Evolutionary conservation across 2,797 vertebrate species (phyloP).

Genomic region (Poecilia velifera): DNA sequence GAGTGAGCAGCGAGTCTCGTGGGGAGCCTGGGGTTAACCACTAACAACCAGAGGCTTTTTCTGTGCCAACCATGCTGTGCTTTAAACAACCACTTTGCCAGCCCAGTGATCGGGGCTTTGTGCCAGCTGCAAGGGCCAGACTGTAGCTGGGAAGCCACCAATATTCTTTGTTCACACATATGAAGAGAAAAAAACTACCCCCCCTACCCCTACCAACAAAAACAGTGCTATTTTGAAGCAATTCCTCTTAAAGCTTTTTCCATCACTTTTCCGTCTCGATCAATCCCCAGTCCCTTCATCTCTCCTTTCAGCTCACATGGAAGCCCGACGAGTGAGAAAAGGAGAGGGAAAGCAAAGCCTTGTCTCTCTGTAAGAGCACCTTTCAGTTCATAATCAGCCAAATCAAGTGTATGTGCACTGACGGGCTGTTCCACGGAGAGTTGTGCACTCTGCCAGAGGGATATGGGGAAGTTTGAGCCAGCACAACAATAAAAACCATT

Average conservation of each 20-base stretch:
- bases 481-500: slow-evolving; percentile 73
- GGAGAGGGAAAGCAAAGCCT: slow-evolving; percentile 43
- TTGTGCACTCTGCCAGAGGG: slow-evolving; percentile 55
- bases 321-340: slow-evolving; percentile 32
- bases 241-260: slow-evolving; percentile 39
- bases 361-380: slow-evolving; percentile 45
- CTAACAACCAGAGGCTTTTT: slow-evolving; percentile 69
- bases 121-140: slow-evolving; percentile 62
- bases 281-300: slow-evolving; percentile 49
- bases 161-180: slow-evolving; percentile 72
- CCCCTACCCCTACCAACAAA: slow-evolving; percentile 15
- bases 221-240: slow-evolving; percentile 57
- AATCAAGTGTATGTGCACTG: slow-evolving; percentile 65
- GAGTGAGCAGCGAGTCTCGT: slow-evolving; percentile 49
- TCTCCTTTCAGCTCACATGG: slow-evolving; percentile 45
- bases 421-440: slow-evolving; percentile 59
- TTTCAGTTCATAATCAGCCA: slow-evolving; percentile 64
- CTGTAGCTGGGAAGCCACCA: slow-evolving; percentile 58
- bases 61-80: slow-evolving; percentile 61
- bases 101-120: slow-evolving; percentile 59
- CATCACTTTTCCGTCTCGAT: slow-evolving; percentile 36
- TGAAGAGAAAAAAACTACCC: slow-evolving; percentile 48
- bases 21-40: slow-evolving; percentile 73
- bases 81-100: slow-evolving; percentile 65
- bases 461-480: slow-evolving; percentile 64